Evolutionary conservation across 2,797 vertebrate species (phyloP).

Genomic region (Parotocinclus haroldoi): DNA sequence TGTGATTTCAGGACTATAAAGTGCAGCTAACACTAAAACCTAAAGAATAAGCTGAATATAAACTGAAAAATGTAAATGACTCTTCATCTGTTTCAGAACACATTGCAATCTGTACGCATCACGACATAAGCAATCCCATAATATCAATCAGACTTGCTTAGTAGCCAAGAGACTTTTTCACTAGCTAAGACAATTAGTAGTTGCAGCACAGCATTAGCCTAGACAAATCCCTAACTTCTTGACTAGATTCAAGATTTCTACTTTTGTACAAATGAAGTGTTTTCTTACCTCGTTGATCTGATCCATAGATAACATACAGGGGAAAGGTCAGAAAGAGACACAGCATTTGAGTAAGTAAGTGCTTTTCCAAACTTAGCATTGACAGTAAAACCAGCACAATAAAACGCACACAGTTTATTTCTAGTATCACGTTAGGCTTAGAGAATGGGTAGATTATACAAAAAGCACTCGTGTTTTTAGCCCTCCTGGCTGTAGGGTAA

Average conservation of each 20-base stretch:
- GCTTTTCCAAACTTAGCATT: constrained; percentile 58
- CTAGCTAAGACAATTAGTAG: too few species aligned
- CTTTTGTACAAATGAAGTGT: constrained; percentile 60
- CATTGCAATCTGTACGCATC: too few species aligned
- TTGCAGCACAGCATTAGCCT: too few species aligned
- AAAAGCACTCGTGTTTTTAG: constrained; percentile 11
- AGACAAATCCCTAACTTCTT: too few species aligned
- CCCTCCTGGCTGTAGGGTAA: constrained; percentile 15
- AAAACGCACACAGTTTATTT: constrained; percentile 25
- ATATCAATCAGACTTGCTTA: too few species aligned
- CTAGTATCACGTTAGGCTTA: neutral
- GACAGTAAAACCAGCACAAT: constrained; percentile 30
- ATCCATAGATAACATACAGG: constrained; percentile 77
- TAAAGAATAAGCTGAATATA: too few species aligned
- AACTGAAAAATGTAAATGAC: too few species aligned
- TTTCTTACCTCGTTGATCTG: constrained; percentile 81
- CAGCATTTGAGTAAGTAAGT: constrained; percentile 69
- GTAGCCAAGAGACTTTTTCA: too few species aligned
- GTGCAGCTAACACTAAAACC: too few species aligned
- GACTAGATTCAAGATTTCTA: neutral
- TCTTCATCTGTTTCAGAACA: too few species aligned
- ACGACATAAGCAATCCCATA: too few species aligned
- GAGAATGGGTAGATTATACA: constrained; percentile 16
- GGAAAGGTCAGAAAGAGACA: constrained; percentile 76
- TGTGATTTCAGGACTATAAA: too few species aligned